Base-by-base conservation (phyloP, 2,113 vertebrate species). In the Jaculus jaculus region DNA sequence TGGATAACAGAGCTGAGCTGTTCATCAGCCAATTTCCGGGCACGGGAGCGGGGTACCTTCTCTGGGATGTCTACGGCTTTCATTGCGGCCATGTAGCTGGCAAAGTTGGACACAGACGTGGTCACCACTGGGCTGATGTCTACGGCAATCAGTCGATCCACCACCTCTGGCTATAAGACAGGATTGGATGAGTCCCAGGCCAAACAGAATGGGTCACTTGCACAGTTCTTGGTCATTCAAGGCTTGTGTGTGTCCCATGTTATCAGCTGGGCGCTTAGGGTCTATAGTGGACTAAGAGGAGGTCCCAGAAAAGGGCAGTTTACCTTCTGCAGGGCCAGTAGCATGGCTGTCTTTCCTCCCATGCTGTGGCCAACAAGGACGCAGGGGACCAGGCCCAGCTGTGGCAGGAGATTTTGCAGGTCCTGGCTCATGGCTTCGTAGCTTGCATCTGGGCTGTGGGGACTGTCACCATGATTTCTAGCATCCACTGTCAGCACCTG, bases 321-420 rank as follows among this genome's bases (percentile, higher is more conserved):
- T 54, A 99, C 99, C 98, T 98, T 98, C 3, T 98, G 98, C 88
- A 99, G 97, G 16, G 99, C 98, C 16, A 99, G 96, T 0, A 98
- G 97, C 99, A 99, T 99, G 93, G 99, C 99, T 0, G 99, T 99
- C 95, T 99, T 99, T 80, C 99, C 99, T n/a, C 99, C 99, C 99
- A 99, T 99, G 98, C 99, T 99, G 97, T 99, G 99, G 47, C 99
- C 99, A 66, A 99, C 92, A 5, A 99, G 97, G 96, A 99, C 97
- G 28, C 99, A 99, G 96, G 98, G 98, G 61, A 95, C 92, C 39
- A 99, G 98, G 91, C 89, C 98, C 94, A 99, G 98, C 97, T 97
- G 98, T 72, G 75, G 77, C 54, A 99, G 98, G 37, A 99, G 98
- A 61, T 98, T 98, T 89, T 98, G 98, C 80, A 99, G 95, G 2